Conservation (phyloP, 2,113 vertebrate species). For the Hippotragus niger region DNA sequence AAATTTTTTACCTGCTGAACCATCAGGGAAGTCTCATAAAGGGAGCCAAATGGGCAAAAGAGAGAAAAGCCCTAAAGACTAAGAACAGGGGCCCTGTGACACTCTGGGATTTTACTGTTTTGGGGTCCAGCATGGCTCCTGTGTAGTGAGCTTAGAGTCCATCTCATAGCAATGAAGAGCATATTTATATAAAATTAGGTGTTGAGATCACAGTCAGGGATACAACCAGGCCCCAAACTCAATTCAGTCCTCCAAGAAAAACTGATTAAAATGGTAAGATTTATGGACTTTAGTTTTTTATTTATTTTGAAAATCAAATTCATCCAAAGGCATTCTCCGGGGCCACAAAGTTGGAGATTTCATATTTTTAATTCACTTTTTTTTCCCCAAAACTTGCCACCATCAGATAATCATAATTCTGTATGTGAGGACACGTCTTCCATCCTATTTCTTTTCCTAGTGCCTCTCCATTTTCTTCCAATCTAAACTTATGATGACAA, state of each 20-base stretch:
- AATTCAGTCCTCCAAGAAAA: not conserved
- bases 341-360: not conserved
- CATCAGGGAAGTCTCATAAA: not conserved
- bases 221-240: not conserved
- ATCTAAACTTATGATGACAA: conserved; percentile 67
- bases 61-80: not conserved
- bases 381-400: not conserved
- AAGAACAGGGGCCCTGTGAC: not conserved
- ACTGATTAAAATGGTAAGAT: conserved; percentile 20
- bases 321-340: conserved; percentile 10
- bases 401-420: conserved; percentile 32
- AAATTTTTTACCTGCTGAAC: not conserved
- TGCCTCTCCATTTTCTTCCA: conserved; percentile 47
- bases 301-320: conserved; percentile 48
- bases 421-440: conserved; percentile 29
- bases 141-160: not conserved
- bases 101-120: not conserved
- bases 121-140: not conserved
- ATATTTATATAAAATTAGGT: not conserved
- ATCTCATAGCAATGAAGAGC: not conserved
- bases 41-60: not conserved
- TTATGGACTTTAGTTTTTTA: conserved; percentile 6
- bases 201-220: not conserved
- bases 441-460: conserved; percentile 43
- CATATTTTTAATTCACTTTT: conserved; percentile 46